Conservation (phyloP, 1,140 invertebrate genomes). For the Drosophila serrata region DNA sequence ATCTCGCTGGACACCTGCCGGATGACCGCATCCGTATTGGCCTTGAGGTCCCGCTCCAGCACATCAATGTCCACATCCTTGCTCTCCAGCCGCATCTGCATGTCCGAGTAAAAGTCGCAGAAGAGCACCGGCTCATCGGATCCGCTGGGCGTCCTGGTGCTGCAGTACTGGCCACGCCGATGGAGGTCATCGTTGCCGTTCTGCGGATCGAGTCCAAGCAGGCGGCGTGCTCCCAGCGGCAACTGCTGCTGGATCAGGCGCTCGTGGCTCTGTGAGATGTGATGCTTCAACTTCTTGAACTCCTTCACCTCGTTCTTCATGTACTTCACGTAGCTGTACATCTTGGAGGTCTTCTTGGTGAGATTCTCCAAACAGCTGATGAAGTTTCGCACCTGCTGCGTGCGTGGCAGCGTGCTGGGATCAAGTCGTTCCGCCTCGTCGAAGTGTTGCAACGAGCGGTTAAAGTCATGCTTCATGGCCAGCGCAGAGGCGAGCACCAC, state of each 20-base stretch:
- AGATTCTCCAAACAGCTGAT: slow-evolving; percentile 80
- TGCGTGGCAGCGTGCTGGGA: slow-evolving; percentile 85
- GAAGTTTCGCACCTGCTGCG: slow-evolving; percentile 76
- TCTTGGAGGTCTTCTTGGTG: slow-evolving; percentile 76
- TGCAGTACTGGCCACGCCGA: slow-evolving; percentile 81
- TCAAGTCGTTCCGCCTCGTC: slow-evolving; percentile 90
- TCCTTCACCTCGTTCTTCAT: slow-evolving; percentile 83
- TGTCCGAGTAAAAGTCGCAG: slow-evolving; percentile 84
- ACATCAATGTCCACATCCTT: slow-evolving; percentile 81
- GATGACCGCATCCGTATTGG: slow-evolving; percentile 76
- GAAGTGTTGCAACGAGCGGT: slow-evolving; percentile 88
- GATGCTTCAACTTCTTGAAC: slow-evolving; percentile 76
- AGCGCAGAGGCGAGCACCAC: slow-evolving; percentile 92
- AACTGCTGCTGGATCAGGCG: slow-evolving; percentile 78
- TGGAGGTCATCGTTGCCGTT: slow-evolving; percentile 71
- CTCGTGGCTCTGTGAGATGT: slow-evolving; percentile 75
- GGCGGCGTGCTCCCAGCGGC: slow-evolving; percentile 64
- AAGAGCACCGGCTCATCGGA: slow-evolving; percentile 83
- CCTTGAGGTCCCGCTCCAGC: slow-evolving; percentile 75
- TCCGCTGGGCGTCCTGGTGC: slow-evolving; percentile 66
- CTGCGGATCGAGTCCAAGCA: slow-evolving; percentile 39
- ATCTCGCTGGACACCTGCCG: slow-evolving; percentile 76
- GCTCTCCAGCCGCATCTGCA: slow-evolving; percentile 83
- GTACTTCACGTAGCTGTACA: slow-evolving; percentile 83
- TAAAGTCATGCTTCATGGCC: slow-evolving; percentile 88